Evolutionary conservation across 2,888 invertebrate genomes (phyloP).

Genomic region (Sclerodermus sp.): DNA sequence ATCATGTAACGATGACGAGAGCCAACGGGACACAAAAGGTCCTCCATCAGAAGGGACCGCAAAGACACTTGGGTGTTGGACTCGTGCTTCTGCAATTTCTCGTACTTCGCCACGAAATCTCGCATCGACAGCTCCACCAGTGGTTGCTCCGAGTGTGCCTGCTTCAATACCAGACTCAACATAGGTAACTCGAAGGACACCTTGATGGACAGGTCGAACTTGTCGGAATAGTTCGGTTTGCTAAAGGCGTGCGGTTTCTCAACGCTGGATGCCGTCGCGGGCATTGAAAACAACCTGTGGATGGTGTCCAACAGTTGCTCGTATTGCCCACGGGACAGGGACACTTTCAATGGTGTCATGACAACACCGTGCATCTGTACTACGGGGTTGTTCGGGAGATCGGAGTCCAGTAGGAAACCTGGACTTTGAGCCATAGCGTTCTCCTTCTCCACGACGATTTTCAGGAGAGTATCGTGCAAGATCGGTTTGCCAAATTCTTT

Average conservation of each 20-base stretch:
- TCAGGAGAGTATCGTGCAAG: slow-evolving; percentile 84
- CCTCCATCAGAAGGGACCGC: slow-evolving; percentile 87
- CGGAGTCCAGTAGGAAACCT: slow-evolving; percentile 35
- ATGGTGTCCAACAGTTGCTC: slow-evolving; percentile 82
- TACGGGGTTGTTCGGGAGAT: slow-evolving; percentile 37
- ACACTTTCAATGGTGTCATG: slow-evolving; percentile 82
- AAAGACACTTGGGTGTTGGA: slow-evolving; percentile 79
- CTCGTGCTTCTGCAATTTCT: slow-evolving; percentile 68
- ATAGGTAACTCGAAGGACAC: slow-evolving; percentile 75
- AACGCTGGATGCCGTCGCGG: slow-evolving; percentile 43
- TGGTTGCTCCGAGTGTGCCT: slow-evolving; percentile 73
- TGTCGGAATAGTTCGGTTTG: slow-evolving; percentile 43
- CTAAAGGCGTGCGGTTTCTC: slow-evolving; percentile 43
- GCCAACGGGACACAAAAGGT: slow-evolving; percentile 76
- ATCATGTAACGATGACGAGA: slow-evolving; percentile 85
- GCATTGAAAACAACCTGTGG: slow-evolving; percentile 51
- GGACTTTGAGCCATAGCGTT: slow-evolving; percentile 34
- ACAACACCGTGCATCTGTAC: slow-evolving; percentile 67
- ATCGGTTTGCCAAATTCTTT: slow-evolving; percentile 79
- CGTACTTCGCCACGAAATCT: slow-evolving; percentile 78
- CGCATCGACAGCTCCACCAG: slow-evolving; percentile 84
- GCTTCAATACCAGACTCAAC: slow-evolving; percentile 75
- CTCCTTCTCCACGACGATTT: slow-evolving; percentile 66
- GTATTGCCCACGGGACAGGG: slow-evolving; percentile 83
- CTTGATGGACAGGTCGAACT: slow-evolving; percentile 51